Conservation (phyloP, 2,888 invertebrate species). For the Conchocele bisecta region DNA sequence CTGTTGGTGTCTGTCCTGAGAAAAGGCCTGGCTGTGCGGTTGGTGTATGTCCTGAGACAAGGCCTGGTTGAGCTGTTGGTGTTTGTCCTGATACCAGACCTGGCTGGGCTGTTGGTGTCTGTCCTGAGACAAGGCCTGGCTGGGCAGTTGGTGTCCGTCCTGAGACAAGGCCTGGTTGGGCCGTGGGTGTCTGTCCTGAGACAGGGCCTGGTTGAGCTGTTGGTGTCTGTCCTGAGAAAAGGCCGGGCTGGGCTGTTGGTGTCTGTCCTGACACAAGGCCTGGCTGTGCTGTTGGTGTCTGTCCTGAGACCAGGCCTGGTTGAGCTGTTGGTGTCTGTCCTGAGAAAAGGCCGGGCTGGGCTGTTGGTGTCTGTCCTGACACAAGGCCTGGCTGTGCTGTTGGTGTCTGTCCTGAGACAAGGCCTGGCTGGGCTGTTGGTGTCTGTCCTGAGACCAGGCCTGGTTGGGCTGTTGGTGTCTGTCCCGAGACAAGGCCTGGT, state of each 20-base stretch:
- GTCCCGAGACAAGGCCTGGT: slow-evolving; percentile 28
- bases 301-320: slow-evolving; percentile 32
- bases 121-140: slow-evolving; percentile 21
- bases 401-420: too few species aligned
- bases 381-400: slow-evolving; percentile 40
- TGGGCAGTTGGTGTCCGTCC: slow-evolving; percentile 48
- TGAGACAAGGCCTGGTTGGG: slow-evolving; percentile 35
- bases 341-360: slow-evolving; percentile 26
- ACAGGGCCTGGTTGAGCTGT: slow-evolving; percentile 39
- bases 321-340: slow-evolving; percentile 45
- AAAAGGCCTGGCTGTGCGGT: slow-evolving; percentile 24
- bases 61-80: slow-evolving; percentile 37
- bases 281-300: slow-evolving; percentile 35
- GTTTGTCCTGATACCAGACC: slow-evolving; percentile 14
- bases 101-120: slow-evolving; percentile 44
- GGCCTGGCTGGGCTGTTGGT: slow-evolving; percentile 46
- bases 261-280: slow-evolving; percentile 25
- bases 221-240: slow-evolving; percentile 33
- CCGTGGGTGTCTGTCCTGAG: slow-evolving; percentile 46
- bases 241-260: slow-evolving; percentile 40
- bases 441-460: slow-evolving; percentile 30
- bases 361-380: slow-evolving; percentile 37
- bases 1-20: slow-evolving; percentile 42
- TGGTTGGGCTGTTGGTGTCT: slow-evolving; percentile 46
- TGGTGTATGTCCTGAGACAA: slow-evolving; percentile 23